phyloP scores from a whole-genome alignment of 2,113 vertebrate species.

The Noturus placidus region DNA sequence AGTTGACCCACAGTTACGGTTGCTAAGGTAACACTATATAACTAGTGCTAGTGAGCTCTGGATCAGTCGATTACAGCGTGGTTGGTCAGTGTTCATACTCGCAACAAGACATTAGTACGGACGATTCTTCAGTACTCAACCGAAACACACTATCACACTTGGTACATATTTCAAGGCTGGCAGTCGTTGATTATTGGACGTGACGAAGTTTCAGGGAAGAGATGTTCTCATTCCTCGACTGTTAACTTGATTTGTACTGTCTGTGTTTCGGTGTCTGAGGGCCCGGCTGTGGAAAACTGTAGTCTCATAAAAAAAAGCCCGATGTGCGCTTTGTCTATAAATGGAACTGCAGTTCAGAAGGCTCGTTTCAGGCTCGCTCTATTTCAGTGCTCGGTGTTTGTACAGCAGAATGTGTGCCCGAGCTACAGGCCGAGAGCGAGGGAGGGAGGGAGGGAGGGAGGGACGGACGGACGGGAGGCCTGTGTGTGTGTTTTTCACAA shows the following conservation, averaged over 20 bases:
- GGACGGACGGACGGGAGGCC: slow-evolving; percentile 51
- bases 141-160: neutral
- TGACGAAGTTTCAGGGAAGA: neutral
- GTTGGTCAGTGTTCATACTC: neutral
- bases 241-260: neutral
- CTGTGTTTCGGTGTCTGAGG: neutral
- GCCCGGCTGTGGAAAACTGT: neutral
- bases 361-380: slow-evolving; percentile 22
- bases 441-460: slow-evolving; percentile 33
- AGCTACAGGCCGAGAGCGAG: neutral
- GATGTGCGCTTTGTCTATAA: slow-evolving; percentile 36
- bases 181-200: neutral
- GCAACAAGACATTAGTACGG: neutral
- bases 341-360: slow-evolving; percentile 27
- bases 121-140: neutral
- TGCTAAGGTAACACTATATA: neutral
- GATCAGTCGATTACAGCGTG: neutral
- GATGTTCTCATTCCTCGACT: neutral
- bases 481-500: slow-evolving; percentile 51
- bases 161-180: neutral
- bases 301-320: neutral
- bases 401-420: slow-evolving; percentile 40
- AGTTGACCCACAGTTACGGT: no score
- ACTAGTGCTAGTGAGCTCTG: neutral
- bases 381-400: slow-evolving; percentile 41